Evolutionary conservation across 1,140 invertebrate species (phyloP).

Genomic region (Prorops nasuta): DNA sequence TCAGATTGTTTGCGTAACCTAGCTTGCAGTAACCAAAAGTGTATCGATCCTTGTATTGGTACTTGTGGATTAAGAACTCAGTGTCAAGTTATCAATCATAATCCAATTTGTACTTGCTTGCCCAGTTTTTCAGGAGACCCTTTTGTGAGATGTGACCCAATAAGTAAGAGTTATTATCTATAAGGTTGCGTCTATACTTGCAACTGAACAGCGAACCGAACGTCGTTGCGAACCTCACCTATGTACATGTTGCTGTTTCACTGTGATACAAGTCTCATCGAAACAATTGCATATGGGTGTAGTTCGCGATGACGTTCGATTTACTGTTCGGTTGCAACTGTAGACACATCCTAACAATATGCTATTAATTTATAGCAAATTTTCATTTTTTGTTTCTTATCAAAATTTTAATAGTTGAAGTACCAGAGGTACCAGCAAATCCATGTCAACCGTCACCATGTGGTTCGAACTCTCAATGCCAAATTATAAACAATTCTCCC

Average conservation of each 20-base stretch:
- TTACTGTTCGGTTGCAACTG: too few species aligned
- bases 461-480: conserved; percentile 59
- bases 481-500: conserved; percentile 36
- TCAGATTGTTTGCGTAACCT: conserved; percentile 63
- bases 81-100: conserved; percentile 67
- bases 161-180: conserved; percentile 37
- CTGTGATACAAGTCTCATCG: too few species aligned
- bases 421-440: conserved; percentile 22
- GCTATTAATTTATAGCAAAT: too few species aligned
- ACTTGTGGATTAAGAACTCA: conserved; percentile 67
- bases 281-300: too few species aligned
- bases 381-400: neutral
- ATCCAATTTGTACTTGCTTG: conserved; percentile 71
- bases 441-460: conserved; percentile 58
- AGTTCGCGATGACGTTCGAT: too few species aligned
- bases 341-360: too few species aligned
- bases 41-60: conserved; percentile 67
- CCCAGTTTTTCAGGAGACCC: conserved; percentile 71
- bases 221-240: too few species aligned
- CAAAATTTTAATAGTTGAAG: neutral
- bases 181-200: too few species aligned
- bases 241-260: too few species aligned
- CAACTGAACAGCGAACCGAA: too few species aligned
- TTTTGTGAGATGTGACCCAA: conserved; percentile 60
- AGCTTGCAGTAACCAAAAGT: conserved; percentile 69